A percentile compares a stretch with the other conserved stretches of the same genome.
These are phyloP conservation scores for Hylomyscus alleni DNA, from an alignment of 2,797 vertebrate genomes.

Conservation along the genomic window DNA sequence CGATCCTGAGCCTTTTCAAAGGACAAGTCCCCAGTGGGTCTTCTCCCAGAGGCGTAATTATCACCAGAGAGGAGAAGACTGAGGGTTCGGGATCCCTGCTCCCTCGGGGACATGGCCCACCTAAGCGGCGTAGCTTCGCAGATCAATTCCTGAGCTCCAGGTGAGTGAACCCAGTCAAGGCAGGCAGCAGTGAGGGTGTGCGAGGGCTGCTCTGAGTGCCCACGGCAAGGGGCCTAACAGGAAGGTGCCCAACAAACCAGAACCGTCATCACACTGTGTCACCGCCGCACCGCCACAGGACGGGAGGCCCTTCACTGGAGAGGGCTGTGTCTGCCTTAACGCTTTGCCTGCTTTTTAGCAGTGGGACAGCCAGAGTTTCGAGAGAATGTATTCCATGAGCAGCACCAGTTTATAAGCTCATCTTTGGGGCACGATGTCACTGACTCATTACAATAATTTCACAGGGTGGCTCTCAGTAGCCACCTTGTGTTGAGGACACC, in stretches of 20 bases:
- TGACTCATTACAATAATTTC: background rate
- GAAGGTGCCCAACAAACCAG: background rate
- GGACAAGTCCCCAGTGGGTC: background rate
- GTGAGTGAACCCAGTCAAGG: background rate
- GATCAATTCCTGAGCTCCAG: background rate
- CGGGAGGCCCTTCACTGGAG: background rate
- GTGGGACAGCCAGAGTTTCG: background rate
- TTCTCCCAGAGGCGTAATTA: background rate
- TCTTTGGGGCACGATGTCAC: background rate
- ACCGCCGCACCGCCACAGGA: background rate
- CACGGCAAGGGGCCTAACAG: background rate
- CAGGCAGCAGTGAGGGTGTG: background rate
- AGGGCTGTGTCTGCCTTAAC: background rate
- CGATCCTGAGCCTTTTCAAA: background rate
- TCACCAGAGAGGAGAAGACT: constrained; percentile 50
- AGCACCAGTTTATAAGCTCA: background rate
- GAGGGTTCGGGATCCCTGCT: background rate
- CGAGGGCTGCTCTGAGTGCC: background rate
- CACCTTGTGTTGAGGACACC: background rate
- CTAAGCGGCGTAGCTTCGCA: background rate
- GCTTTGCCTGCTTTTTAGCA: background rate
- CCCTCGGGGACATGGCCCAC: background rate
- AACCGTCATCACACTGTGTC: background rate
- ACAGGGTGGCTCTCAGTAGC: background rate
- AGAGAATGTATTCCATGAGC: background rate